A percentile compares a stretch with the other conserved stretches of the same genome.
Evolutionary conservation across 2,113 vertebrate species (phyloP).

Genomic region (Actinemys pallida): DNA sequence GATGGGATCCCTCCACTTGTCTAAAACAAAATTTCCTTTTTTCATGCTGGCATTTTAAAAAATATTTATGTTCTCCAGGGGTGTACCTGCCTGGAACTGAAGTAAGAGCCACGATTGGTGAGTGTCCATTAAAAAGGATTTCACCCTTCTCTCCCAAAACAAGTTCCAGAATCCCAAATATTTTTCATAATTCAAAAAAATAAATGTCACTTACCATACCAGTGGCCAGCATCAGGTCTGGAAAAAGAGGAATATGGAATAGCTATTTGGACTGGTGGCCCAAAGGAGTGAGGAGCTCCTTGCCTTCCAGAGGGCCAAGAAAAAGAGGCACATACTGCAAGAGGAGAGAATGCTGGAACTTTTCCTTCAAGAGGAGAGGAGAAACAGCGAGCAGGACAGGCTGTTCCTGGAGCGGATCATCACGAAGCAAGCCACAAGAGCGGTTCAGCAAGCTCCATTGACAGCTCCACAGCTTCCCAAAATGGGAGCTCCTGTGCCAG

Average conservation of each 20-base stretch:
- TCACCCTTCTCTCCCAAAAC: not conserved
- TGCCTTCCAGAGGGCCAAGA: not conserved
- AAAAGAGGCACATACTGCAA: not conserved
- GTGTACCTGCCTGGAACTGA: not conserved
- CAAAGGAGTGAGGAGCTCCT: not conserved
- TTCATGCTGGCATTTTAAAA: not conserved
- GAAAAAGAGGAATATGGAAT: not conserved
- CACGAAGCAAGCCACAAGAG: not conserved
- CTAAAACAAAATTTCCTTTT: no score
- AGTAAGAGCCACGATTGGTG: not conserved
- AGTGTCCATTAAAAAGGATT: not conserved
- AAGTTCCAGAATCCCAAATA: not conserved
- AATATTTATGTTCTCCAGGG: not conserved
- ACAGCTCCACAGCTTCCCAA: not conserved
- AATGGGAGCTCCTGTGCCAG: not conserved
- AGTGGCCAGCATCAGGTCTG: not conserved
- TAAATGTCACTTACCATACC: not conserved
- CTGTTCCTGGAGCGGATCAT: not conserved
- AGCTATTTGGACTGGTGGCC: not conserved
- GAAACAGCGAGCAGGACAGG: not conserved
- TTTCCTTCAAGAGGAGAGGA: not conserved
- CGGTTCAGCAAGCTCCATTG: not conserved
- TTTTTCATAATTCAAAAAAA: not conserved
- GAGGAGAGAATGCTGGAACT: not conserved
- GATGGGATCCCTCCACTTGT: no score